phyloP scores from a whole-genome alignment of 2,113 vertebrate species.

The Morone saxatilis region DNA sequence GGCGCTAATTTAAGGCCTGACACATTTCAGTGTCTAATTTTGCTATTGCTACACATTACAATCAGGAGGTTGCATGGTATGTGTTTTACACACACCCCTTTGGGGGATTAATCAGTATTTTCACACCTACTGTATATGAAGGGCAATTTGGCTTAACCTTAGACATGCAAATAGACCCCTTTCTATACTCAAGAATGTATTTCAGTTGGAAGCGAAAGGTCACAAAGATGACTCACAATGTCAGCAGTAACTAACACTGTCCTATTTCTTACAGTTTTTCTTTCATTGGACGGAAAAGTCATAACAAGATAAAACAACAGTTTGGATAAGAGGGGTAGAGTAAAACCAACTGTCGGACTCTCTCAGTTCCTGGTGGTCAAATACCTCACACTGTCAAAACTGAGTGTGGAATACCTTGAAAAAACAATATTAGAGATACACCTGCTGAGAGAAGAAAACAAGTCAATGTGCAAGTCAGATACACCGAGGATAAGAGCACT shows the following conservation, averaged over 20 bases:
- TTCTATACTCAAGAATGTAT: slow-evolving; percentile 14
- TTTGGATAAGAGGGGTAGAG: slow-evolving; percentile 10
- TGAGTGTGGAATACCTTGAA: slow-evolving; percentile 9
- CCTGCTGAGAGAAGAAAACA: slow-evolving; percentile 57
- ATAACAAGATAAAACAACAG: slow-evolving; percentile 33
- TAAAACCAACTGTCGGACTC: slow-evolving; percentile 15
- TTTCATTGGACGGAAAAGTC: background rate
- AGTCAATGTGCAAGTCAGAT: slow-evolving; percentile 59
- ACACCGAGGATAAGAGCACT: slow-evolving; percentile 44
- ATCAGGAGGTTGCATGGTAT: slow-evolving; percentile 65
- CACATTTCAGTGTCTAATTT: slow-evolving; percentile 76
- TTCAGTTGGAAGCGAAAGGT: slow-evolving; percentile 54
- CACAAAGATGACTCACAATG: slow-evolving; percentile 38
- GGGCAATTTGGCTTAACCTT: slow-evolving; percentile 64
- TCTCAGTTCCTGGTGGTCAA: slow-evolving; percentile 37
- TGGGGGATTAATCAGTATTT: slow-evolving; percentile 73
- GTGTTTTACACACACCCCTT: slow-evolving; percentile 62
- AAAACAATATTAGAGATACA: slow-evolving; percentile 47
- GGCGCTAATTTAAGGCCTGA: slow-evolving; percentile 84
- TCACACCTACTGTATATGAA: slow-evolving; percentile 67
- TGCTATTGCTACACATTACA: slow-evolving; percentile 74
- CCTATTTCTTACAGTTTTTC: background rate
- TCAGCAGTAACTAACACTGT: background rate
- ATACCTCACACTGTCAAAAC: slow-evolving; percentile 37
- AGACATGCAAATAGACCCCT: slow-evolving; percentile 56